These are phyloP conservation scores for Sinosuthora webbiana DNA, from an alignment of 2,113 vertebrate species.

Conservation along the genomic window DNA sequence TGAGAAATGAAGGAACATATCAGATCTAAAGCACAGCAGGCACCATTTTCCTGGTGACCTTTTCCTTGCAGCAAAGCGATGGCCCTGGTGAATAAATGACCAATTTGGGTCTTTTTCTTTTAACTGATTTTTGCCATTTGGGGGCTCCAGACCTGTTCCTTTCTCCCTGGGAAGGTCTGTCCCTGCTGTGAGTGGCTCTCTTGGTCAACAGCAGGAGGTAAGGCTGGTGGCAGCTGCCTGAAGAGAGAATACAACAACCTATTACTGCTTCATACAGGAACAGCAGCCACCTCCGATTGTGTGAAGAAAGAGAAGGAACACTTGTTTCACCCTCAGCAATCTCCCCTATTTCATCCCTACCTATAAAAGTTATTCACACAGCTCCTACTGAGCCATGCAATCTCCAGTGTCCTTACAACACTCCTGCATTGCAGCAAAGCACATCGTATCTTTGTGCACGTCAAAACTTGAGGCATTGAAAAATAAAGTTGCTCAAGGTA, in stretches of 20 bases:
- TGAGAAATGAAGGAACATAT: conserved; percentile 37
- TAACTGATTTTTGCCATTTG: conserved; percentile 17
- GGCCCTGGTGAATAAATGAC: conserved; percentile 28
- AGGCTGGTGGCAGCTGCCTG: conserved; percentile 27
- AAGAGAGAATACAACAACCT: conserved; percentile 39
- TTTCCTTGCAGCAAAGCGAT: not conserved
- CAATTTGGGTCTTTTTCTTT: not conserved
- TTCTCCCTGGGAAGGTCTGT: conserved; percentile 8
- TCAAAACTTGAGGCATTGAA: not conserved
- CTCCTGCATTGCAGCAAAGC: not conserved
- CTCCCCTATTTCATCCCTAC: conserved; percentile 9
- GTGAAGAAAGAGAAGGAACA: conserved; percentile 27
- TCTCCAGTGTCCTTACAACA: not conserved
- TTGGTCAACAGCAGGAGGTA: conserved; percentile 49
- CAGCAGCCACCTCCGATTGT: not conserved
- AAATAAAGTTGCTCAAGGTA: not conserved
- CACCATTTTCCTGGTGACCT: conserved; percentile 7
- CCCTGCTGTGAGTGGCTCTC: conserved; percentile 31
- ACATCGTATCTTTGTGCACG: not conserved
- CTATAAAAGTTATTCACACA: not conserved
- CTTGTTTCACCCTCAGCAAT: conserved; percentile 31
- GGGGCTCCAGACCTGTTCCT: not conserved
- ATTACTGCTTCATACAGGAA: conserved; percentile 23
- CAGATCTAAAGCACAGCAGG: conserved; percentile 52
- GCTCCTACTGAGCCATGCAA: not conserved